Evolutionary conservation across 2,888 invertebrate genomes (phyloP).

Genomic region (Junonia oenone): DNA sequence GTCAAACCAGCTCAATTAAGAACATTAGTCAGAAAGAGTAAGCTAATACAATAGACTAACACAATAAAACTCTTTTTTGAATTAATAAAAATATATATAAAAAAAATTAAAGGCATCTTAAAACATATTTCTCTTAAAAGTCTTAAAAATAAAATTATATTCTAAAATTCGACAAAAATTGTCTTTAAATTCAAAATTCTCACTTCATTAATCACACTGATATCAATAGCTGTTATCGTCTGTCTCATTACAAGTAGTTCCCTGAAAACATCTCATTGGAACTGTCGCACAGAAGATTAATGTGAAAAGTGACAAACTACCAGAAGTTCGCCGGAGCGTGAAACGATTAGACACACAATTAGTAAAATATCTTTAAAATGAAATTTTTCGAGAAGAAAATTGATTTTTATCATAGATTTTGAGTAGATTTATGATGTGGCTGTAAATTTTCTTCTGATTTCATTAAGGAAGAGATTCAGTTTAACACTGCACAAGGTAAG

Average conservation of each 20-base stretch:
- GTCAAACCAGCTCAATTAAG: too few relatives aligned
- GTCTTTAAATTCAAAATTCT: not conserved
- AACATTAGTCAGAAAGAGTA: too few relatives aligned
- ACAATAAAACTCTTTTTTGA: too few relatives aligned
- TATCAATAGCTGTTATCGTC: not conserved
- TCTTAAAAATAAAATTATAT: not conserved
- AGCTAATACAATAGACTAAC: too few relatives aligned
- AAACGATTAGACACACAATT: not conserved
- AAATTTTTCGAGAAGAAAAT: too few relatives aligned
- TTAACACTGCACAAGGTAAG: too few relatives aligned
- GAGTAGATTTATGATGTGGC: too few relatives aligned
- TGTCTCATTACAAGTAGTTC: not conserved
- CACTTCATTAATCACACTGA: not conserved
- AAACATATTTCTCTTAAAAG: not conserved
- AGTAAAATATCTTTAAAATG: not conserved
- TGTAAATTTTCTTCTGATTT: too few relatives aligned
- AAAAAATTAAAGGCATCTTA: not conserved
- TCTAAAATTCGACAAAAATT: not conserved
- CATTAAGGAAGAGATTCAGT: too few relatives aligned
- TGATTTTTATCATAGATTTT: too few relatives aligned
- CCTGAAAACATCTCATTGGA: not conserved
- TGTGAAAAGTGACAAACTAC: not conserved
- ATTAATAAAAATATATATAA: too few relatives aligned
- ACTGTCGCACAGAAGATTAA: not conserved
- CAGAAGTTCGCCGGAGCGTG: not conserved